Conservation (phyloP, 2,888 invertebrate species). For the Thereva unica region DNA sequence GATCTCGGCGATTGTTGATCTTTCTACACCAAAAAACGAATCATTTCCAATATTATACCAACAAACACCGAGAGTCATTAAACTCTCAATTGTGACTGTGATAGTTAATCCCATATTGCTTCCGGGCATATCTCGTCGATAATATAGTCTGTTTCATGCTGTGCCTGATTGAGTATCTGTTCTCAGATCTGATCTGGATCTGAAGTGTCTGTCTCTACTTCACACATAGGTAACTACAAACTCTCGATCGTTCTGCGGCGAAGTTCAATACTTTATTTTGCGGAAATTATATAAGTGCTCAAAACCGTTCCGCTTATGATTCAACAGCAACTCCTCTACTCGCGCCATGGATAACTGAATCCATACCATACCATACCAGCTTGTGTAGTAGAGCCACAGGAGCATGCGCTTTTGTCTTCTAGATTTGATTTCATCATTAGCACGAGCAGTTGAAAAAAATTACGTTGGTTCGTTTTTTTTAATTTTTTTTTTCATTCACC, state of each 20-base stretch:
- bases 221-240: background rate
- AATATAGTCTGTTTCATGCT: too few relatives aligned
- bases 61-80: too few relatives aligned
- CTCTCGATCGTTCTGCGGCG: too few relatives aligned
- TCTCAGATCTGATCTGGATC: background rate
- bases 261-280: background rate
- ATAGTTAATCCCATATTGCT: too few relatives aligned
- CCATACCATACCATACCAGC: background rate
- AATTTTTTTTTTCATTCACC: too few relatives aligned
- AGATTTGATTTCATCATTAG: constrained; percentile 8
- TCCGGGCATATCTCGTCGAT: too few relatives aligned
- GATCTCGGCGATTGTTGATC: too few relatives aligned
- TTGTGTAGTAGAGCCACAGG: background rate
- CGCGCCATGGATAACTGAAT: constrained; percentile 2
- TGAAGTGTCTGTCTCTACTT: background rate
- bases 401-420: constrained; percentile 3
- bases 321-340: background rate
- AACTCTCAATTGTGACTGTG: too few relatives aligned
- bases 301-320: constrained; percentile 16
- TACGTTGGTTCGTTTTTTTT: too few relatives aligned
- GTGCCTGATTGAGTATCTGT: too few relatives aligned
- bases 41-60: too few relatives aligned
- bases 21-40: too few relatives aligned
- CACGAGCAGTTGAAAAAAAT: background rate
- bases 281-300: constrained; percentile 26